Base-by-base conservation (phyloP, 2,113 vertebrate species). In the Picathartes gymnocephalus region DNA sequence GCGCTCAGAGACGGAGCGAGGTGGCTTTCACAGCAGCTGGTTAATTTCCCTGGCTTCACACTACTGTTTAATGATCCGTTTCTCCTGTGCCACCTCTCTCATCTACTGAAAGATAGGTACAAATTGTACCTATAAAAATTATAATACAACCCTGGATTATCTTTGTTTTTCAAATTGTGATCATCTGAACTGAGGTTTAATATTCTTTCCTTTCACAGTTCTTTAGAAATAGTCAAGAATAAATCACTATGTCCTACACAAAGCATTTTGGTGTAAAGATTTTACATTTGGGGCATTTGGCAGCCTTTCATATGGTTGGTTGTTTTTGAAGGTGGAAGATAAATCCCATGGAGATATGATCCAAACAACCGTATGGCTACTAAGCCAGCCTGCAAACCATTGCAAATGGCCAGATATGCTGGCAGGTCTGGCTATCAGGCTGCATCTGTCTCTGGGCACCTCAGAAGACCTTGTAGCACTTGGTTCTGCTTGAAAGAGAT, bases 1-100 rank as follows among this genome's bases (percentile, higher is more conserved):
- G 50, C 66, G 91, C 96, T 92, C 91, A 28, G 97, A 98, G 97
- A 98, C 96, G 11, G 96, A 95, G 97, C 97, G 97, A 98, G 98
- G 97, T 98, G 98, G 98, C 98, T 98, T 98, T 97, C 97, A 97
- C 98, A 98, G 98, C 98, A 98, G 98, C 98, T 98, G 98, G 97
- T 98, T 98, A 98, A 98, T 98, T 98, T 98, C 98, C 98, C 98
- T 98, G 98, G 98, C 98, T 98, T 98, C 98, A 98, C 98, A 98
- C 98, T 98, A 97, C 97, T 97, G 98, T 98, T 98, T 98, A 98
- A 98, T 98, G 98, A 98, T 98, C 98, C 98, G 95, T 98, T 98
- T 98, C 98, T 98, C 87, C 50, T 97, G 98, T 97, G 97, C 98
- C 98, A 98, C 98, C 98, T 98, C 98, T 98, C 98, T 98, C 98